A percentile compares a stretch with the other conserved stretches of the same genome.
Conservation (phyloP, 64 coral and sea anemone genomes). For the Acropora tenuis region DNA sequence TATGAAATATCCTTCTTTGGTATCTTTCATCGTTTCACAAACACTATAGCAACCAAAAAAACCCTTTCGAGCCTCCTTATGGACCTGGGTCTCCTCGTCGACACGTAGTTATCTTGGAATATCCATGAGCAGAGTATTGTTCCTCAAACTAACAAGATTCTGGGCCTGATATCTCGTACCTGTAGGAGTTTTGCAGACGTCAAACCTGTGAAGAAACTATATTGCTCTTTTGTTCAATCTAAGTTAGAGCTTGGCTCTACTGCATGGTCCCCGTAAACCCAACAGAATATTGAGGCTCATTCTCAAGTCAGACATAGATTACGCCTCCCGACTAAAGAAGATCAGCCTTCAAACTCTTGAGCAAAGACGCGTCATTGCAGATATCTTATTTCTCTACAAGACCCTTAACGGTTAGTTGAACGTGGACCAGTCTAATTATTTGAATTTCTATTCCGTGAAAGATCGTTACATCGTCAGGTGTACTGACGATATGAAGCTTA, state of each 20-base stretch:
- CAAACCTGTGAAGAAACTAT: background rate
- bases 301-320: conserved; percentile 36
- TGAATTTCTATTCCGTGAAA: background rate
- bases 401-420: background rate
- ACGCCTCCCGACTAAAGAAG: conserved; percentile 5
- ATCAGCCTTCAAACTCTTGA: conserved; percentile 34
- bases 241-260: conserved; percentile 20
- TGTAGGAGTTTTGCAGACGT: background rate
- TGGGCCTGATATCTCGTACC: background rate
- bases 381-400: conserved; percentile 28
- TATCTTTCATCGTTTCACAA: no score
- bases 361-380: conserved; percentile 8
- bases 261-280: conserved; percentile 44
- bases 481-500: background rate
- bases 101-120: no score
- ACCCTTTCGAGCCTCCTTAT: no score
- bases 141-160: background rate
- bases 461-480: background rate
- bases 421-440: background rate
- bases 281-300: conserved; percentile 42
- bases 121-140: background rate
- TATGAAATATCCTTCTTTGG: no score
- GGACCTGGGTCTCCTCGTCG: no score
- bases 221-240: conserved; percentile 32
- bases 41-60: no score